Conservation (phyloP, 2,113 vertebrate genomes). For the Rhinogobius similis region DNA sequence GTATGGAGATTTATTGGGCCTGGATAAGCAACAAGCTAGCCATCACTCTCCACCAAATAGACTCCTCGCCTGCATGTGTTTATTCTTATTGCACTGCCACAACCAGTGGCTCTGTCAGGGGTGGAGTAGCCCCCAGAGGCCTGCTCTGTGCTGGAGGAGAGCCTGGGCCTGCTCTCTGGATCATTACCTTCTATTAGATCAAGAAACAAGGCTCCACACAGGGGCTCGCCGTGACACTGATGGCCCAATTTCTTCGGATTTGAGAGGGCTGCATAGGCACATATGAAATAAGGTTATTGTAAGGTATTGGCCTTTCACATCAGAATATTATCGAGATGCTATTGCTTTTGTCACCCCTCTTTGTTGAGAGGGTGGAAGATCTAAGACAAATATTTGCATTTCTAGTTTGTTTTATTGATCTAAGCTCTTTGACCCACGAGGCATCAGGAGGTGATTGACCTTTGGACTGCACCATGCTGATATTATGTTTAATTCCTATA, state of each 20-base stretch:
- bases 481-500: not conserved
- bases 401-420: slow-evolving; percentile 16
- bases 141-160: slow-evolving; percentile 77
- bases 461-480: not conserved
- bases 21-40: slow-evolving; percentile 88
- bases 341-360: slow-evolving; percentile 32
- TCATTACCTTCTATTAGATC: slow-evolving; percentile 95
- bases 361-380: slow-evolving; percentile 18
- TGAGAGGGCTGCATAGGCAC: slow-evolving; percentile 70
- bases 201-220: slow-evolving; percentile 83
- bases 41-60: slow-evolving; percentile 90
- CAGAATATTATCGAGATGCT: slow-evolving; percentile 44
- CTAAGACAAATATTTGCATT: not conserved
- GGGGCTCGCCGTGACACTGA: slow-evolving; percentile 77
- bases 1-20: slow-evolving; percentile 95
- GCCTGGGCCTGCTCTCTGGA: slow-evolving; percentile 72
- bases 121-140: slow-evolving; percentile 73
- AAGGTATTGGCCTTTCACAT: slow-evolving; percentile 66
- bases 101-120: slow-evolving; percentile 68
- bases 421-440: not conserved
- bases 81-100: slow-evolving; percentile 88
- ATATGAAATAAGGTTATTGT: slow-evolving; percentile 72
- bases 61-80: slow-evolving; percentile 89
- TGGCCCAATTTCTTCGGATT: slow-evolving; percentile 76
- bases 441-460: not conserved